Evolutionary conservation across 2,113 vertebrate species (phyloP).

Genomic region (Eulemur macaco): DNA sequence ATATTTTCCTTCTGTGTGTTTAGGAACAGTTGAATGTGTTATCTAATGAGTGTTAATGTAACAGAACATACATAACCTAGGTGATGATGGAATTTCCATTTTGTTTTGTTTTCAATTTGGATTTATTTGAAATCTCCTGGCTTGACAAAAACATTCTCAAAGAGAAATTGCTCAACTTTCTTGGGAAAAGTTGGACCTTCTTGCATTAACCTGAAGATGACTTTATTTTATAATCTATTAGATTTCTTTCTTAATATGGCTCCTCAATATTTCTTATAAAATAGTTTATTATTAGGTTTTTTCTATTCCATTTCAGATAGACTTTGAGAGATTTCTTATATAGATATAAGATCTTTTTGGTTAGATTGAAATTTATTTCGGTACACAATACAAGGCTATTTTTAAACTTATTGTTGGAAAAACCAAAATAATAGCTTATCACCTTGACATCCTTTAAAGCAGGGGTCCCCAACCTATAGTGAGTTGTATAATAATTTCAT

Average conservation of each 20-base stretch:
- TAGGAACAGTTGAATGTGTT: background rate
- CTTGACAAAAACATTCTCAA: constrained; percentile 61
- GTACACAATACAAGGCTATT: background rate
- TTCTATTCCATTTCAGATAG: background rate
- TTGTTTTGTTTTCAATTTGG: constrained; percentile 9
- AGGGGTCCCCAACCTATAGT: too few relatives aligned
- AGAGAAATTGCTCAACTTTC: constrained; percentile 67
- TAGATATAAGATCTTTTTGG: background rate
- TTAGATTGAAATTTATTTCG: constrained; percentile 16
- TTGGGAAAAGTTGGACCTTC: constrained; percentile 42
- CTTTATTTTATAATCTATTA: background rate
- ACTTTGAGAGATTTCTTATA: constrained; percentile 14
- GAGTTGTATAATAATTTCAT: too few relatives aligned
- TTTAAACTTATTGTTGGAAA: background rate
- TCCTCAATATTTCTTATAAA: background rate
- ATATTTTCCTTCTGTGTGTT: background rate
- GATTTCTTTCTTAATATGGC: constrained; percentile 15
- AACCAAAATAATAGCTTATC: background rate
- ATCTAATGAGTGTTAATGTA: background rate
- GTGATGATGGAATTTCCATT: background rate
- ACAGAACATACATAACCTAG: background rate
- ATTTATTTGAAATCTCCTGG: constrained; percentile 22
- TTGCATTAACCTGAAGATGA: background rate
- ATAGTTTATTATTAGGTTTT: background rate
- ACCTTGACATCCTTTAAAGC: background rate